These are phyloP conservation scores for Hedya salicella DNA, from an alignment of 2,888 invertebrate species.

Conservation along the genomic window DNA sequence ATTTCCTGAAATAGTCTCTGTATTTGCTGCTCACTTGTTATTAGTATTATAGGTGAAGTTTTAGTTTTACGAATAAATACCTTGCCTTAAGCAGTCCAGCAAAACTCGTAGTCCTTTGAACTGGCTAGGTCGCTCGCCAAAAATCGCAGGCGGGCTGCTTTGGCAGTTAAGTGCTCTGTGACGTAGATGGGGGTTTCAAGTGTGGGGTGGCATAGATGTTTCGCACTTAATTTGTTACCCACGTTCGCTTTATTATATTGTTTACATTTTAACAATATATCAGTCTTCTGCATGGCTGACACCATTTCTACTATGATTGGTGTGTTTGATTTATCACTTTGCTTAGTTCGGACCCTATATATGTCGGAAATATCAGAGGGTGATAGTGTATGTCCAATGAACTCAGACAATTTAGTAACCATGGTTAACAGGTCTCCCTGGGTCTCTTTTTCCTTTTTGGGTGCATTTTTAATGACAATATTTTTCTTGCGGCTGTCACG, in stretches of 20 bases:
- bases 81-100: conserved; percentile 1
- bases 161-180: not conserved
- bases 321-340: not conserved
- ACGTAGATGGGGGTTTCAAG: not conserved
- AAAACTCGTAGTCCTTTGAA: not conserved
- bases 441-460: conserved; percentile 1
- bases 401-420: not conserved
- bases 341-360: not conserved
- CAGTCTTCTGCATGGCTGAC: not conserved
- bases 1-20: not conserved
- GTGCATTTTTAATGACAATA: too few species aligned
- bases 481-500: too few species aligned
- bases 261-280: not conserved
- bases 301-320: conserved; percentile 1
- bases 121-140: not conserved
- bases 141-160: not conserved
- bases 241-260: not conserved
- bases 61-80: not conserved
- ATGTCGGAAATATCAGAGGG: not conserved
- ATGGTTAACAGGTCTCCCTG: not conserved
- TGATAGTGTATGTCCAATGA: not conserved
- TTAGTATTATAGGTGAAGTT: not conserved
- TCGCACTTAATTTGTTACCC: not conserved
- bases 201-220: not conserved
- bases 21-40: not conserved